These are phyloP conservation scores for Anoplolepis gracilipes DNA, from an alignment of 1,140 invertebrate species.

Conservation along the genomic window DNA sequence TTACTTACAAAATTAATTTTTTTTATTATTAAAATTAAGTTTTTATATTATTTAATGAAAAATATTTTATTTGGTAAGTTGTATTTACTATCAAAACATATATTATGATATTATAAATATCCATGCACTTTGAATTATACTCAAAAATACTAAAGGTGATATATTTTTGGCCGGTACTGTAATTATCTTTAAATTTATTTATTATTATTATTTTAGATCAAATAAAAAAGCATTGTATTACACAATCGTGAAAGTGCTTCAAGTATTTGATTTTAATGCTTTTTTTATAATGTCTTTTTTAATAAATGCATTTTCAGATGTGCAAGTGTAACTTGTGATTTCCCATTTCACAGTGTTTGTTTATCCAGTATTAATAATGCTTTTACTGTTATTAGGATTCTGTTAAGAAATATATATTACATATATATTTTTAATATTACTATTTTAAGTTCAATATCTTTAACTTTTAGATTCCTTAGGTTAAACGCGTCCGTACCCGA, in stretches of 20 bases:
- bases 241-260: constrained; percentile 55
- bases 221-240: constrained; percentile 61
- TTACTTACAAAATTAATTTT: too few species aligned
- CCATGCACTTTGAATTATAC: too few species aligned
- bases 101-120: too few species aligned
- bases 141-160: too few species aligned
- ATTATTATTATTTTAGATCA: constrained; percentile 71
- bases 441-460: constrained; percentile 65
- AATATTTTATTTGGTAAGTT: too few species aligned
- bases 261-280: constrained; percentile 71
- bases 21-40: too few species aligned
- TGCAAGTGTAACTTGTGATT: constrained; percentile 58
- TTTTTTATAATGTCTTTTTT: constrained; percentile 65
- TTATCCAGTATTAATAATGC: constrained; percentile 64
- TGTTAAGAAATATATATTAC: constrained; percentile 61
- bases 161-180: too few species aligned
- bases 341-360: constrained; percentile 69
- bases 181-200: constrained; percentile 68
- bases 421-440: constrained; percentile 63
- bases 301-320: constrained; percentile 70
- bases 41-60: too few species aligned
- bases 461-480: constrained; percentile 31
- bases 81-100: too few species aligned
- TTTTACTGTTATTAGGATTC: constrained; percentile 66
- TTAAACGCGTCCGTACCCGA: not conserved